Evolutionary conservation across 2,888 invertebrate species (phyloP), one percentile per base, ranked within the genome.

Genomic region (Epirrhoe tristata): DNA sequence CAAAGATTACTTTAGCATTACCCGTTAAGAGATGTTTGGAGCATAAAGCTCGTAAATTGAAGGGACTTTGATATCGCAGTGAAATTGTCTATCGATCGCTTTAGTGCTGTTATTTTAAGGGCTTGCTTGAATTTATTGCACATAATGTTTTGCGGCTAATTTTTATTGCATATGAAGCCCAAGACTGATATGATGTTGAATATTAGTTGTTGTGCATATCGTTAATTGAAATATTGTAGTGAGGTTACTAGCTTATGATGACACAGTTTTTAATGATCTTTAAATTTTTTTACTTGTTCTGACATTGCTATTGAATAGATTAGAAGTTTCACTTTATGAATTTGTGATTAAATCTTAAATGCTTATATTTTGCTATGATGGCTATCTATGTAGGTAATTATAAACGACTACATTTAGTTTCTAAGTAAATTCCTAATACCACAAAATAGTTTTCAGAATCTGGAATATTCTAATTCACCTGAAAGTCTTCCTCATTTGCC

Each of bases 1-100:
- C 75, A 66, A 58, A 77, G 81, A 80, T 84, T 80, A 77, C 78
- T 78, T 78, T 79, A 75, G 79, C 77, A 77, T 76, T 73, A 74
- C 72, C 68, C 65, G 71, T 73, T 74, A 77, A 76, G 74, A 76
- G 73, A 75, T 78, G 65, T 71, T 78, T 70, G 78, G 75, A 77
- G 69, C 67, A 75, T 77, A 67, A 71, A 71, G 75, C 69, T 76
- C 77, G 77, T 83, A 82, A 82, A 83, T 80, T 77, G 63, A 67
- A 74, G 76, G 73, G 81, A 79, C 78, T 80, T 77, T 78, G 77
- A 75, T 75, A 78, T 77, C 70, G 63, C 71, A 70, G 74, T 74
- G 76, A 83, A 80, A 80, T 82, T 74, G 83, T 77, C 63, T 79
- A 78, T 73, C 70, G 71, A 78, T 72, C 69, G 72, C 71, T 62